Conservation (phyloP, 2,888 invertebrate species). For the Parapristionchus giblindavisi region DNA sequence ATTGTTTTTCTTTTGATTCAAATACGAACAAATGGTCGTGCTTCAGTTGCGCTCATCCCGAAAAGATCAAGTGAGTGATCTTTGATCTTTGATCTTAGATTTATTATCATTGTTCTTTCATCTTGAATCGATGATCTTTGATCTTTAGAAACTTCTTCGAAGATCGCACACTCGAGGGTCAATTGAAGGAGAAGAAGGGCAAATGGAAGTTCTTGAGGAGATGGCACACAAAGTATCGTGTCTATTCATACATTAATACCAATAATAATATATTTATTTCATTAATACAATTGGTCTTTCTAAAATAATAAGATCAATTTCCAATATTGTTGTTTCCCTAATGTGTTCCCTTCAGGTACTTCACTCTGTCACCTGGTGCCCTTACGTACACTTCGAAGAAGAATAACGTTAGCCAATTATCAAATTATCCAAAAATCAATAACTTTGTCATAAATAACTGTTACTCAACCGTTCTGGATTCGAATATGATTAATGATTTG, state of each 20-base stretch:
- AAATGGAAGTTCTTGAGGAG: constrained; percentile 88
- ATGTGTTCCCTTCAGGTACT: constrained; percentile 79
- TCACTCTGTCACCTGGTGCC: constrained; percentile 90
- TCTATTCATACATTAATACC: not conserved
- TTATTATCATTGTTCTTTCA: constrained; percentile 2
- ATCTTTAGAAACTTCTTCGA: constrained; percentile 38
- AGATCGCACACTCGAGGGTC: constrained; percentile 74
- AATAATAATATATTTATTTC: not conserved
- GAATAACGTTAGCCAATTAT: constrained; percentile 50
- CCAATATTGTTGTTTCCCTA: no score
- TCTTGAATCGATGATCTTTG: constrained; percentile 4
- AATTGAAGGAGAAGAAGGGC: constrained; percentile 89
- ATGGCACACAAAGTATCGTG: constrained; percentile 84
- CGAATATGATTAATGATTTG: not conserved
- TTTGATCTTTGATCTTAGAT: not conserved
- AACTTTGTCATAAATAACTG: not conserved
- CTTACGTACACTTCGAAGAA: constrained; percentile 79
- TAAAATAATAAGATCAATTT: not conserved
- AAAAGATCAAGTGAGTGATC: constrained; percentile 78
- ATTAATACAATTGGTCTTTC: not conserved
- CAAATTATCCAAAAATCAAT: not conserved
- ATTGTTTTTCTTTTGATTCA: constrained; percentile 85
- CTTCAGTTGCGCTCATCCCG: constrained; percentile 91
- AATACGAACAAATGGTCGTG: constrained; percentile 82
- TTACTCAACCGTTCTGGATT: not conserved